Conservation (phyloP, 2,113 vertebrate species). For the Ailurus styani region DNA sequence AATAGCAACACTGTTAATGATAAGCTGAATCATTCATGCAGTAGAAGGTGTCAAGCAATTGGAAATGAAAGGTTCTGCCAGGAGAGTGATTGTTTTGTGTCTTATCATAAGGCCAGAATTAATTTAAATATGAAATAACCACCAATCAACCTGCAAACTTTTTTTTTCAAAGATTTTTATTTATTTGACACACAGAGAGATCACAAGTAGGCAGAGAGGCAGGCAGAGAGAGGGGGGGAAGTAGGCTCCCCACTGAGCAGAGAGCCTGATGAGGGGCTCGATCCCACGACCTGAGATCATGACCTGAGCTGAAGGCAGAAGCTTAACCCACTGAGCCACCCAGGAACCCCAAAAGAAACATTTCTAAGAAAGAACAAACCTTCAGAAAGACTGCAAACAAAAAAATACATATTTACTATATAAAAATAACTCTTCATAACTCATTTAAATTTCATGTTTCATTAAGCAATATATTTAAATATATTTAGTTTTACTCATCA, state of each 20-base stretch:
- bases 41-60: neutral
- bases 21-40: neutral
- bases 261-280: too few relatives aligned
- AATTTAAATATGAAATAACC: constrained; percentile 27
- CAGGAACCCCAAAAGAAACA: too few relatives aligned
- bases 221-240: too few relatives aligned
- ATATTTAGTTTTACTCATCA: neutral
- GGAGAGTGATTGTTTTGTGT: neutral
- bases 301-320: too few relatives aligned
- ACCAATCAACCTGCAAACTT: neutral
- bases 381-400: neutral
- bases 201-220: too few relatives aligned
- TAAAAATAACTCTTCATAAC: neutral
- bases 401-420: neutral
- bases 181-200: too few relatives aligned
- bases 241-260: too few relatives aligned
- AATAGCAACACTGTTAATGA: neutral
- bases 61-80: neutral
- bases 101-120: neutral
- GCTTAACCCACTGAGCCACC: too few relatives aligned
- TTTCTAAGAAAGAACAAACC: neutral
- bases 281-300: too few relatives aligned
- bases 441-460: constrained; percentile 12
- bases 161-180: too few relatives aligned
- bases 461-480: constrained; percentile 16